These are phyloP conservation scores for Campylorhamphus procurvoides DNA, from an alignment of 2,113 vertebrate genomes.

Conservation along the genomic window DNA sequence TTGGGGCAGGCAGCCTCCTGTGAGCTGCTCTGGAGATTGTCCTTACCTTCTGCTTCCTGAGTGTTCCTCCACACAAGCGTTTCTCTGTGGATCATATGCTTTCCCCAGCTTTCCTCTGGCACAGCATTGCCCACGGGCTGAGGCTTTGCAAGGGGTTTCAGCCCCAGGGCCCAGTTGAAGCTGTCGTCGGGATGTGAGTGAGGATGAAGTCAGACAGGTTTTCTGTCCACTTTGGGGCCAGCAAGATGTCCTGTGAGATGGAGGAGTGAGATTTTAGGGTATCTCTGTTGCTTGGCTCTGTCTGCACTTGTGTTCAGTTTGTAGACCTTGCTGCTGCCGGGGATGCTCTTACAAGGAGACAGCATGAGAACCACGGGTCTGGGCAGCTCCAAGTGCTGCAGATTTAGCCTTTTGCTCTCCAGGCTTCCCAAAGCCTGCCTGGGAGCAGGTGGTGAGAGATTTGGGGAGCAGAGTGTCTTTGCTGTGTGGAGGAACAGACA, in stretches of 20 bases:
- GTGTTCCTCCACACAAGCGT: not conserved
- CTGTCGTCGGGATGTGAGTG: not conserved
- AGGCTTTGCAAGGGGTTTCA: not conserved
- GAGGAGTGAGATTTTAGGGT: not conserved
- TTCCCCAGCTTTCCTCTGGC: not conserved
- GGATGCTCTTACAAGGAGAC: not conserved
- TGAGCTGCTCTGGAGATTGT: not conserved
- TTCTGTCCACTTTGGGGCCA: rapidly evolving
- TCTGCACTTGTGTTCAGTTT: not conserved
- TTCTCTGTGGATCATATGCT: not conserved
- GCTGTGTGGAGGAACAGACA: not conserved
- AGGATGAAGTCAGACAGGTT: not conserved
- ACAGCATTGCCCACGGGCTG: rapidly evolving
- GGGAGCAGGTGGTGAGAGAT: not conserved
- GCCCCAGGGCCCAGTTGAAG: not conserved
- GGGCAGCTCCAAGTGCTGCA: rapidly evolving
- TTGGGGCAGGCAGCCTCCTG: not conserved
- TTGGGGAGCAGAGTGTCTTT: not conserved
- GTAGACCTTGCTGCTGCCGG: not conserved
- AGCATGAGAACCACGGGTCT: rapidly evolving
- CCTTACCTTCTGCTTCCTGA: not conserved
- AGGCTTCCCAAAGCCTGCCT: not conserved
- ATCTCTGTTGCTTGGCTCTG: not conserved
- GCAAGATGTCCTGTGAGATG: not conserved
- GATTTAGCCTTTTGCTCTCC: not conserved